These are phyloP conservation scores for Koerneria pararmatus DNA, from an alignment of 2,888 invertebrate genomes.

Conservation along the genomic window DNA sequence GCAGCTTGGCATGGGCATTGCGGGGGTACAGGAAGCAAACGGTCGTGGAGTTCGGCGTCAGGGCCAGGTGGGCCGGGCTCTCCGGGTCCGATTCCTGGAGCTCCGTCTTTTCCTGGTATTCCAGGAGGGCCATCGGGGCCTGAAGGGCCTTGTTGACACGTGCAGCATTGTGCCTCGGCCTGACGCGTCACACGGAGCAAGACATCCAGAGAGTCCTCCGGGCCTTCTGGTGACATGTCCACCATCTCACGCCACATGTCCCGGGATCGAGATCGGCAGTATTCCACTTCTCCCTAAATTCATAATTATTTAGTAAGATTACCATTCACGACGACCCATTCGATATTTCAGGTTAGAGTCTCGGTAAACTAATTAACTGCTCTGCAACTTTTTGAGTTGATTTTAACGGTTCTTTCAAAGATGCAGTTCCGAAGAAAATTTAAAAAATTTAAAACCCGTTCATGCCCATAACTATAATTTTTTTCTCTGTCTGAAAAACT, in stretches of 20 bases:
- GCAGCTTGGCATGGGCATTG: slow-evolving; percentile 55
- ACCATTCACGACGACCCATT: no score
- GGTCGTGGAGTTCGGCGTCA: slow-evolving; percentile 56
- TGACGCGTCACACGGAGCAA: slow-evolving; percentile 52
- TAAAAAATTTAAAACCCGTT: no score
- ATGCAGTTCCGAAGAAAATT: no score
- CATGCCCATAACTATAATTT: no score
- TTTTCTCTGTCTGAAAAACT: no score
- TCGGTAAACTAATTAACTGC: no score
- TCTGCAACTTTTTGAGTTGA: no score
- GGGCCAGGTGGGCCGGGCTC: slow-evolving; percentile 52
- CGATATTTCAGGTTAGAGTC: no score
- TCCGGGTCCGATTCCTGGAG: slow-evolving; percentile 52
- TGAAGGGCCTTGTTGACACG: slow-evolving; percentile 51
- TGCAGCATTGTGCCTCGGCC: slow-evolving; percentile 55
- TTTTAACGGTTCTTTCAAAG: no score
- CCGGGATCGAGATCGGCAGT: slow-evolving; percentile 53
- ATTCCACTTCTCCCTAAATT: slow-evolving; percentile 57
- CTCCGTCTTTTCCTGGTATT: slow-evolving; percentile 46
- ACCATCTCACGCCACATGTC: slow-evolving; percentile 60
- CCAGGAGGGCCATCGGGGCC: slow-evolving; percentile 38
- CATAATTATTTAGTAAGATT: no score
- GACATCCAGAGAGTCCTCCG: slow-evolving; percentile 40
- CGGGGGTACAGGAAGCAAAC: slow-evolving; percentile 57
- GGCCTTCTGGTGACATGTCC: slow-evolving; percentile 49